These are phyloP conservation scores for Globodera ellingtonae DNA, from an alignment of 1,140 invertebrate genomes.

Conservation along the genomic window DNA sequence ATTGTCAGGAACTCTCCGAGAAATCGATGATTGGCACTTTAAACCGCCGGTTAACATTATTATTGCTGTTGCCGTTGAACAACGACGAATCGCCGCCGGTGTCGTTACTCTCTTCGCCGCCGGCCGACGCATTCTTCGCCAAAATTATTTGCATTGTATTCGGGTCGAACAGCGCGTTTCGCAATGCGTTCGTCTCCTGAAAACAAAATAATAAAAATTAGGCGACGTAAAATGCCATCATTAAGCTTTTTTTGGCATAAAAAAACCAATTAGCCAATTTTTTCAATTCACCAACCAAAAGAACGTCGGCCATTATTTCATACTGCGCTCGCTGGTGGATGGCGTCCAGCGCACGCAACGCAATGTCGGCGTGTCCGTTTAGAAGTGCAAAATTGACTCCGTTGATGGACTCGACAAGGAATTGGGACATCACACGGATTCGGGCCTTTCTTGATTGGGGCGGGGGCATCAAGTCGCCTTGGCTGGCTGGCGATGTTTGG, in stretches of 20 bases:
- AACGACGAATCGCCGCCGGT: neutral
- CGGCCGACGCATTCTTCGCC: neutral
- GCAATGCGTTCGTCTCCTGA: slow-evolving; percentile 49
- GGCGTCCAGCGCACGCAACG: slow-evolving; percentile 58
- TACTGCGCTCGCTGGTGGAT: slow-evolving; percentile 61
- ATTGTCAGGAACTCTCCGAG: neutral
- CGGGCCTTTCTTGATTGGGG: slow-evolving; percentile 50
- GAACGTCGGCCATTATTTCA: slow-evolving; percentile 59
- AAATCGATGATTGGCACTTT: neutral
- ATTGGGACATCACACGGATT: slow-evolving; percentile 50
- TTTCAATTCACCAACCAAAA: slow-evolving; percentile 44
- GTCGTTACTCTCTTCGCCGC: neutral
- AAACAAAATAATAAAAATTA: slow-evolving; percentile 14
- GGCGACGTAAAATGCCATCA: neutral
- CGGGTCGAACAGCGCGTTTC: slow-evolving; percentile 35
- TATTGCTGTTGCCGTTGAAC: slow-evolving; percentile 1
- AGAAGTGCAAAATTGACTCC: slow-evolving; percentile 59
- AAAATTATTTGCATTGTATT: slow-evolving; percentile 22
- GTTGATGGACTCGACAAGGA: slow-evolving; percentile 57
- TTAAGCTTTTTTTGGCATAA: neutral
- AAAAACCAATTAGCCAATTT: neutral
- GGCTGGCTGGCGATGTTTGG: neutral
- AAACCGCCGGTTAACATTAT: neutral
- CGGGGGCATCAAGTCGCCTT: neutral
- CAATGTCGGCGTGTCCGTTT: slow-evolving; percentile 60